These are phyloP conservation scores for Galeruca laticollis DNA, from an alignment of 2,888 invertebrate species.

Conservation along the genomic window DNA sequence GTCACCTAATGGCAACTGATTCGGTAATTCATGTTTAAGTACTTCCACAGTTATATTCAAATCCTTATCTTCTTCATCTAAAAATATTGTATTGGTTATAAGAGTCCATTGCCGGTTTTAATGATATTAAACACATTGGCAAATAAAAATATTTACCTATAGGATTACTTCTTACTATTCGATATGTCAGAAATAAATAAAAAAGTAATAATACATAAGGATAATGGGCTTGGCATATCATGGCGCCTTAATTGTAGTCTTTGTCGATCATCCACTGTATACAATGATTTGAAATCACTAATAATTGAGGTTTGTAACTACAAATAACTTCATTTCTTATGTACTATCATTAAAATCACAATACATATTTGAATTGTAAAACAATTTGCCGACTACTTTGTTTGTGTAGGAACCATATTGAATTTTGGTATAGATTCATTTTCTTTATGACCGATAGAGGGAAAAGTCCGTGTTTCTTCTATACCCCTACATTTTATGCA, in stretches of 20 bases:
- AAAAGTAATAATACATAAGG: constrained; percentile 58
- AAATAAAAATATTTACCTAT: constrained; percentile 58
- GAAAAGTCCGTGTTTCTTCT: constrained; percentile 17
- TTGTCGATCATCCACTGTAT: constrained; percentile 50
- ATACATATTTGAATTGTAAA: constrained; percentile 52
- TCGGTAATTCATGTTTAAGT: constrained; percentile 59
- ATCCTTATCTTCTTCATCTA: constrained; percentile 59
- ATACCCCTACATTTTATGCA: neutral
- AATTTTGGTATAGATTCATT: constrained; percentile 43
- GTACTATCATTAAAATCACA: constrained; percentile 54
- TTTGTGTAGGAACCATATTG: constrained; percentile 60
- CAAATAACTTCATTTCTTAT: constrained; percentile 53
- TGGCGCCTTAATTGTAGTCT: constrained; percentile 59
- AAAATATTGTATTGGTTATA: constrained; percentile 31
- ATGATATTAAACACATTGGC: neutral
- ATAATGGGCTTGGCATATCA: constrained; percentile 67
- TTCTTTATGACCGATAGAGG: constrained; percentile 30
- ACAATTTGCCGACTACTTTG: constrained; percentile 59
- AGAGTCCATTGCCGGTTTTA: neutral
- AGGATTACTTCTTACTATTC: constrained; percentile 56
- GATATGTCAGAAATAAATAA: constrained; percentile 56
- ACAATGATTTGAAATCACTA: constrained; percentile 51
- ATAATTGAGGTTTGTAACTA: constrained; percentile 49
- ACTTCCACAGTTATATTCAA: constrained; percentile 63
- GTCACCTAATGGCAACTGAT: constrained; percentile 64